Base-by-base conservation (phyloP, 2,113 vertebrate genomes). In the Corvus hawaiiensis region DNA sequence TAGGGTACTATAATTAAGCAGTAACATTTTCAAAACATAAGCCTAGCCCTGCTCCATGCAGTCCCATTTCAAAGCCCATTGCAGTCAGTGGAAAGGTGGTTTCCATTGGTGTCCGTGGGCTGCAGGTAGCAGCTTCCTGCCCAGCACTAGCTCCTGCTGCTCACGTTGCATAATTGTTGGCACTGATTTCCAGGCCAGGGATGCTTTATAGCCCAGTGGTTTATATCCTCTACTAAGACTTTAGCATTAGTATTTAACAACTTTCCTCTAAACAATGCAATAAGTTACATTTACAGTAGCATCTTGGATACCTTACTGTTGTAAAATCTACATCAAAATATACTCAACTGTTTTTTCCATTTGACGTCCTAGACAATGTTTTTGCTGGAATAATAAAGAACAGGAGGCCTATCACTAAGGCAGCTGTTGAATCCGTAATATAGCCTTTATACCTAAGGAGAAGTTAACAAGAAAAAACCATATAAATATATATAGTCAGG, bases 371-470 rank as follows among this genome's bases (percentile, higher is more conserved):
- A 48, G 95, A 95, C 73, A 98, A 78, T 67, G 56, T 97, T 82
- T 99, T 96, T 78, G 98, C 98, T 56, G 99, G 99, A 72, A 99
- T 97, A 73, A 99, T 93, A 96, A 99, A 99, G 89, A 99, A 98
- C 30, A 98, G 92, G 30, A 99, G n/a, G 46, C 99, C 99, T 89
- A 99, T 82, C 76, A 98, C 73, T 89, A 99, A 97, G 61, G 99
- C 99, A 64, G 98, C 98, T 32, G 99, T 99, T 95, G 99, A 98
- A 87, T 99, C 99, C 1, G 98, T 98, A 95, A 98, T 97, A 96
- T 96, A 99, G 54, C 97, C 97, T 37, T 91, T 69, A 54, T 99
- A 97, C 85, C 99, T 99, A 91, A 52, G 82, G 64, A 91, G 83
- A 97, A 89, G 78, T 58, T 56, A 90, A 67, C 32, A 94, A 87